These are phyloP conservation scores for Octodon degus DNA, from an alignment of 2,113 vertebrate genomes.

Conservation along the genomic window DNA sequence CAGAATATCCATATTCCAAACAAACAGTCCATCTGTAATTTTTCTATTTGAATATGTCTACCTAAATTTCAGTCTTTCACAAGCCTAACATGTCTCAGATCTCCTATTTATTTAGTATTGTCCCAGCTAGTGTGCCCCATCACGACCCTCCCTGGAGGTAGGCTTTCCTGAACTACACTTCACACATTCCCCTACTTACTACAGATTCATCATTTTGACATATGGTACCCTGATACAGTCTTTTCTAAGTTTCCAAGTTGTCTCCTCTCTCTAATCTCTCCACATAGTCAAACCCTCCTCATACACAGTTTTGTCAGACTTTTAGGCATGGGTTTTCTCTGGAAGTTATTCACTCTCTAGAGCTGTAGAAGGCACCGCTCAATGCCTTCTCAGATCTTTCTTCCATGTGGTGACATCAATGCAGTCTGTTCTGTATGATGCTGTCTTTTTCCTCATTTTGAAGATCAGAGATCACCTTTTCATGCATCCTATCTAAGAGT, in stretches of 20 bases:
- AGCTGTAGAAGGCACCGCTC: neutral
- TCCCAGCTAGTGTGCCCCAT: neutral
- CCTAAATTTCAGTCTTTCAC: neutral
- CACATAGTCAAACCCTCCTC: neutral
- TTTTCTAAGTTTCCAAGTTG: neutral
- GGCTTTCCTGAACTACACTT: neutral
- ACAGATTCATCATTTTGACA: neutral
- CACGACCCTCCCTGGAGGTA: neutral
- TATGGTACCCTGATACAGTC: neutral
- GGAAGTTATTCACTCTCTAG: neutral
- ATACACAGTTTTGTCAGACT: neutral
- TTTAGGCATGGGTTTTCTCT: neutral
- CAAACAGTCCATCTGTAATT: neutral
- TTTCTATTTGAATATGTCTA: neutral
- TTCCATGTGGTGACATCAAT: neutral
- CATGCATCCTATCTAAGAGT: neutral
- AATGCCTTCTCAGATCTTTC: neutral
- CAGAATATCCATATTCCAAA: neutral
- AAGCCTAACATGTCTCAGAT: neutral
- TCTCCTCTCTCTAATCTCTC: neutral
- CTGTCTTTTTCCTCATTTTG: neutral
- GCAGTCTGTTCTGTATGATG: neutral
- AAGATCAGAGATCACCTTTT: neutral
- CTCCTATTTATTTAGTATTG: neutral
- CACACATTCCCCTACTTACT: neutral